Base-by-base conservation (phyloP, 23 tunicate species). In the Ascidia mentula region DNA sequence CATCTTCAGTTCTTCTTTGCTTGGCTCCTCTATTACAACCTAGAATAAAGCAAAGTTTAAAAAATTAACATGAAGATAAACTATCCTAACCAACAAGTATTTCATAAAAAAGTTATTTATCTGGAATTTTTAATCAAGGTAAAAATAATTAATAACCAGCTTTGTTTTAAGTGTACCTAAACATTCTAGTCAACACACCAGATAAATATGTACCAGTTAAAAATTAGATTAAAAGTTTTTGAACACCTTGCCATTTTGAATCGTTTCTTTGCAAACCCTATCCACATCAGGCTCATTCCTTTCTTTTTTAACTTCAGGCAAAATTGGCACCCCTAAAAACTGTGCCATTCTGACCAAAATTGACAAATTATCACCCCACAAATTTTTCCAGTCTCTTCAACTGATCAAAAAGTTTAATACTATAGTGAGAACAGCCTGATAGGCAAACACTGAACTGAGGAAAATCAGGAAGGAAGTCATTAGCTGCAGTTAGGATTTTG, bases 1-100 rank as follows among this genome's bases (percentile, higher is more conserved):
- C 31, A 93, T 76, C 76, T 88, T 71, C 79, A 88, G 61, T 22
- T 93, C 98, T 60, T 85, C 89, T 36, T 82, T 83, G 24, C 83
- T 78, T 36, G 87, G 87, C 69, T 87, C 82, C n/a, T 77, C 37
- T n/a, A 7, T 45, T 15, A 45, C 28, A 36, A 39, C 46, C 78
- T 74, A 46, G 8, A 12, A 12, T 12, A 31, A 69, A 35, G 32
- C 13, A 71, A 9, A n/a, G n/a, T n/a, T n/a, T n/a, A n/a, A n/a
- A n/a, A n/a, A n/a, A n/a, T n/a, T n/a, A n/a, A n/a, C n/a, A n/a
- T n/a, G n/a, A n/a, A n/a, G n/a, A n/a, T n/a, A n/a, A n/a, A n/a
- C n/a, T n/a, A n/a, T n/a, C n/a, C n/a, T n/a, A n/a, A n/a, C n/a
- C n/a, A n/a, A n/a, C n/a, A n/a, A n/a, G n/a, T n/a, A n/a, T n/a